Evolutionary conservation across 2,888 invertebrate genomes (phyloP).

Genomic region (Anarsia innoxiella): DNA sequence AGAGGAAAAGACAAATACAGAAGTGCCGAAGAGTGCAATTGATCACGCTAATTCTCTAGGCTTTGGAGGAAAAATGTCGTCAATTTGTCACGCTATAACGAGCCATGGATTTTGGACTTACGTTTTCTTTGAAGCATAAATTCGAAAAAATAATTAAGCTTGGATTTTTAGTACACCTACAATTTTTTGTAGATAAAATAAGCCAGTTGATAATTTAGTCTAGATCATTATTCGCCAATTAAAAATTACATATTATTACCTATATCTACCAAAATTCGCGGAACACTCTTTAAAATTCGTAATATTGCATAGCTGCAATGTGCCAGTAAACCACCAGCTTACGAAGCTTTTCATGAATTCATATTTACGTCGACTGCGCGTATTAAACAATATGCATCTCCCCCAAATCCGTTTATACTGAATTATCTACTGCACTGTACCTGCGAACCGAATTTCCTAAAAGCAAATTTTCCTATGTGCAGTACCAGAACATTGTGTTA

Average conservation of each 20-base stretch:
- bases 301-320: not conserved
- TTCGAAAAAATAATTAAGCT: conserved; percentile 17
- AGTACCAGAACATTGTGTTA: conserved; percentile 43
- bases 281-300: not conserved
- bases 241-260: too few species aligned
- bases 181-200: too few species aligned
- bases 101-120: conserved; percentile 39
- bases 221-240: too few species aligned
- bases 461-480: conserved; percentile 52
- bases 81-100: conserved; percentile 66
- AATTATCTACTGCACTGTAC: conserved; percentile 47
- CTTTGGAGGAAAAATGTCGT: conserved; percentile 57
- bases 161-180: too few species aligned
- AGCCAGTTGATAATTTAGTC: too few species aligned
- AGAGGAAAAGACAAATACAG: conserved; percentile 32
- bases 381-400: conserved; percentile 39
- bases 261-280: conserved; percentile 2
- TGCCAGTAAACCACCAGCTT: conserved; percentile 13
- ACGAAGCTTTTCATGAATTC: conserved; percentile 32
- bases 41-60: conserved; percentile 66
- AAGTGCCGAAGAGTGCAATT: conserved; percentile 60
- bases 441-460: conserved; percentile 42
- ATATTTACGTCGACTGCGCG: conserved; percentile 21
- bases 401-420: conserved; percentile 43
- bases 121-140: conserved; percentile 31